Evolutionary conservation across 2,797 vertebrate species (phyloP), one percentile per base, ranked within the genome.

Genomic region (Gila robusta): DNA sequence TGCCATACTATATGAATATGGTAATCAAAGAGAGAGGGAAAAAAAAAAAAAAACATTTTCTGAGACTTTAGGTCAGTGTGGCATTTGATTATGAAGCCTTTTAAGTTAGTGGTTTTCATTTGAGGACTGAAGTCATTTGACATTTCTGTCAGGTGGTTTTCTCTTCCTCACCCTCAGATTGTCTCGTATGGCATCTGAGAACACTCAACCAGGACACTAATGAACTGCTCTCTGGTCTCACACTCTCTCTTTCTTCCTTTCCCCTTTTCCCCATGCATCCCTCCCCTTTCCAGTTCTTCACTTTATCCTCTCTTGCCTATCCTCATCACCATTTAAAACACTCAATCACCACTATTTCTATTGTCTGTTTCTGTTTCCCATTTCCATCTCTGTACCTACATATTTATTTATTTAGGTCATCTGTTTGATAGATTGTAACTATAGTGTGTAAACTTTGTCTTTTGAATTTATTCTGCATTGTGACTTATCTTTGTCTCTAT

Each of bases 141-240:
- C 82, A 83, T 83, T 83, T 83, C 59, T 64, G 71, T 64, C 81
- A 62, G 41, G 28, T 64, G 56, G 44, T 64, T 64, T 83, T 83
- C 28, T 83, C 71, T 49, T 83, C 66, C 82, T 66, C 41, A 21
- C 59, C 41, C 54, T 83, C 59, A 76, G 41, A 74, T 59, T 21
- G 41, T 76, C 59, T 83, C 28, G n/a, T 32, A 62, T 83, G 70
- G 41, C 82, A 47, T 66, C 28, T 44, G 72, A 84, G 62, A 67
- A 77, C 82, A 66, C 59, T 84, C 59, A 37, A 26, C 59, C 56
- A 23, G 28, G 28, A 16, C 71, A 76, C 56, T 76, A 84, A 84
- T 84, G 72, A 84, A 76, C 82, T 76, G 72, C 32, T 77, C 16
- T 32, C 82, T 54, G 44, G 44, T 62, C 56, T 64, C 37, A 16